Evolutionary conservation across 1,140 invertebrate genomes (phyloP).

Genomic region (Macrosteles quadrilineatus): DNA sequence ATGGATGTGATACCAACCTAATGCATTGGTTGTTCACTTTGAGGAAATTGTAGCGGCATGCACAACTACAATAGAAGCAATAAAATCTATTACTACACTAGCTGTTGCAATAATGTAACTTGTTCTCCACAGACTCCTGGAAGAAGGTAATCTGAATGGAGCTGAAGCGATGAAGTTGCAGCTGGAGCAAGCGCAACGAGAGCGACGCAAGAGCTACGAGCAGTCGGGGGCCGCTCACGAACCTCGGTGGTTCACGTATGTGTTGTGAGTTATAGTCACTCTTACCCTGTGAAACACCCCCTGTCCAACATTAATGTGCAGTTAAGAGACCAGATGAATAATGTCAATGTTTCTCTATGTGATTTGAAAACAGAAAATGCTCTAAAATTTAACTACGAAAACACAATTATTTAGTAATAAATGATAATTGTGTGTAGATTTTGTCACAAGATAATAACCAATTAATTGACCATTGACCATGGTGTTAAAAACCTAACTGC

Average conservation of each 20-base stretch:
- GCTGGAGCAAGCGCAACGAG: conserved; percentile 69
- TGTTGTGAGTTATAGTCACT: conserved; percentile 16
- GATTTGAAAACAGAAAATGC: background rate
- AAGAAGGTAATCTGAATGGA: conserved; percentile 71
- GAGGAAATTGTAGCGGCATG: too few relatives aligned
- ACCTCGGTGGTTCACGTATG: conserved; percentile 58
- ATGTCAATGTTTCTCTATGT: background rate
- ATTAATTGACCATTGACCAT: too few relatives aligned
- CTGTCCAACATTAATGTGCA: background rate
- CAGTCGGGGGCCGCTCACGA: conserved; percentile 54
- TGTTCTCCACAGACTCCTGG: conserved; percentile 58
- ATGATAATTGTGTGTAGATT: too few relatives aligned
- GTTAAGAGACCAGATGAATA: background rate
- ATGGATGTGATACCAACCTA: too few relatives aligned
- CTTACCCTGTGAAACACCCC: background rate
- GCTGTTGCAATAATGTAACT: too few relatives aligned
- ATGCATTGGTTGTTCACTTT: too few relatives aligned
- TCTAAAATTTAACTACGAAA: background rate
- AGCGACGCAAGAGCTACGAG: conserved; percentile 63
- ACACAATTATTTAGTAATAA: background rate
- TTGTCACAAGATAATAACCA: too few relatives aligned
- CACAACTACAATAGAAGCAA: too few relatives aligned
- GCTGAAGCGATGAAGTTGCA: conserved; percentile 71
- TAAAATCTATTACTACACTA: too few relatives aligned
- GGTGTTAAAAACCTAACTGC: too few relatives aligned